Percentiles rank a stretch among this genome's conserved stretches.
Conservation (phyloP, 2,888 invertebrate species). For the Microctonus aethiopoides region DNA sequence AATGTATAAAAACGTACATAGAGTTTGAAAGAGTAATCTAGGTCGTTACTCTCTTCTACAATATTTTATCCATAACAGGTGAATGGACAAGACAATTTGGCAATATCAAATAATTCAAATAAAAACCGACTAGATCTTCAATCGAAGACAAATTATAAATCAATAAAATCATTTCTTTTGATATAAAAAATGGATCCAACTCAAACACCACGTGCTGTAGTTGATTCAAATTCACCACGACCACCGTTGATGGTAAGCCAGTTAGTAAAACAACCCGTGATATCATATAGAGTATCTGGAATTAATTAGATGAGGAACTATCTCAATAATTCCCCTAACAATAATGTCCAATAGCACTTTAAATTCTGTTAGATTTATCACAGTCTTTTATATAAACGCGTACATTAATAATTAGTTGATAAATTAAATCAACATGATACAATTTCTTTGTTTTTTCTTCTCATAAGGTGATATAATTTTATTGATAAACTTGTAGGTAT, state of each 20-base stretch:
- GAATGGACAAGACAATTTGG: conserved; percentile 44
- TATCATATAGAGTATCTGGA: neutral
- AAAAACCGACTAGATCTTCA: conserved; percentile 35
- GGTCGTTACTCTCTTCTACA: neutral
- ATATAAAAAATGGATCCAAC: conserved; percentile 55
- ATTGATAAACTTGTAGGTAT: too few relatives aligned
- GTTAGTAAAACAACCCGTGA: neutral
- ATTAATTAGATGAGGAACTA: too few relatives aligned
- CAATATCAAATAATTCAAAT: conserved; percentile 38
- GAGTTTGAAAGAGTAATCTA: neutral
- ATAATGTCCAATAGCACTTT: too few relatives aligned
- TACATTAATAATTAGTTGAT: too few relatives aligned
- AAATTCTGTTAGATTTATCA: too few relatives aligned
- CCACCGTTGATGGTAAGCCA: conserved; percentile 55
- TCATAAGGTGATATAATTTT: too few relatives aligned
- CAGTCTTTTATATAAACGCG: too few relatives aligned
- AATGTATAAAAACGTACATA: too few relatives aligned
- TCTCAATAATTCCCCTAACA: too few relatives aligned
- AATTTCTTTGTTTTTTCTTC: too few relatives aligned
- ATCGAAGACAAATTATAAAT: neutral
- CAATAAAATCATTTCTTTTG: neutral
- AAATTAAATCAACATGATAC: too few relatives aligned
- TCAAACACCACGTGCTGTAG: conserved; percentile 50
- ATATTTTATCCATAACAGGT: conserved; percentile 57
- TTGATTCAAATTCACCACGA: conserved; percentile 49